Percentiles rank a stretch among this genome's conserved stretches.
Conservation (phyloP, 2,888 invertebrate genomes). For the Octonoba sinensis region DNA sequence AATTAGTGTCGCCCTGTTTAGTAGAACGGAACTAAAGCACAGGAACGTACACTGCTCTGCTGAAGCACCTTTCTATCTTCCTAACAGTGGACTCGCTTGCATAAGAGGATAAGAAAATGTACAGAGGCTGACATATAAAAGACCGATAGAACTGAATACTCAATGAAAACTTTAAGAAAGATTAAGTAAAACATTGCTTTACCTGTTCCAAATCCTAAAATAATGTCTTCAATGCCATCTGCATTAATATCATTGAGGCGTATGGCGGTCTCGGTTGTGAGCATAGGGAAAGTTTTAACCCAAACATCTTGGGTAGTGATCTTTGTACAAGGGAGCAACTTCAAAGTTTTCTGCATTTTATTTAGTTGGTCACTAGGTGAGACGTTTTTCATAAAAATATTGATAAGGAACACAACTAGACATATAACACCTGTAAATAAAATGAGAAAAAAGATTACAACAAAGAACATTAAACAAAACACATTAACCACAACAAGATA, state of each 20-base stretch:
- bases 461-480: not conserved
- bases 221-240: constrained; percentile 80
- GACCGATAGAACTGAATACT: no score
- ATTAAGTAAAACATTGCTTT: constrained; percentile 37
- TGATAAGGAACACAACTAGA: constrained; percentile 77
- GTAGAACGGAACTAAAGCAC: no score
- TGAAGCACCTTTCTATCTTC: no score
- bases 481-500: no score
- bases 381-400: constrained; percentile 74
- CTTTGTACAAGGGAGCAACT: constrained; percentile 51
- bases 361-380: constrained; percentile 13
- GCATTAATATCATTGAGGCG: constrained; percentile 80
- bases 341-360: constrained; percentile 19
- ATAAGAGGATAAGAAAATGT: no score
- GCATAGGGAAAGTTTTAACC: constrained; percentile 67
- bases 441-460: not conserved
- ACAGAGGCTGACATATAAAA: no score
- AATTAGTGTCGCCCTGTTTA: no score
- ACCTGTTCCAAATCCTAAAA: constrained; percentile 85
- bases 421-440: constrained; percentile 75
- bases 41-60: no score
- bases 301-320: constrained; percentile 61
- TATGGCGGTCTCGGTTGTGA: constrained; percentile 79
- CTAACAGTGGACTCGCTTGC: no score
- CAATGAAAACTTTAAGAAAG: no score